phyloP scores from a whole-genome alignment of 1,140 invertebrate species.

The Tachypleus tridentatus region DNA sequence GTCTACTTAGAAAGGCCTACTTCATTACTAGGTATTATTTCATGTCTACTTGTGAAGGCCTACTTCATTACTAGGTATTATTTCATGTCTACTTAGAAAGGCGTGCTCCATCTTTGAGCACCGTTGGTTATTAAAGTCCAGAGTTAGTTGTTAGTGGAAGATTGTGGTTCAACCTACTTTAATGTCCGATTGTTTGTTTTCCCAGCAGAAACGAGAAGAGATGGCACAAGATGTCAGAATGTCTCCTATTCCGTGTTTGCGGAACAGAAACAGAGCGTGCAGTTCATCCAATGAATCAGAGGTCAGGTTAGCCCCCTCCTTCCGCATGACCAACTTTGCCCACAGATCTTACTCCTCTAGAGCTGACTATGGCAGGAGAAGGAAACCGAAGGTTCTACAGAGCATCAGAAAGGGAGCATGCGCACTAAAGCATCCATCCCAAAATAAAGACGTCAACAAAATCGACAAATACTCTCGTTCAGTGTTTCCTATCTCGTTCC shows the following conservation, averaged over 20 bases:
- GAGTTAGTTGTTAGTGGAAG: no score
- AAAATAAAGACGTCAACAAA: slow-evolving; percentile 84
- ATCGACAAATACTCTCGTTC: slow-evolving; percentile 94
- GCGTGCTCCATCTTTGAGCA: no score
- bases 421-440: slow-evolving; percentile 48
- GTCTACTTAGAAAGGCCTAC: no score
- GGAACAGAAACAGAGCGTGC: slow-evolving; percentile 43
- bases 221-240: slow-evolving; percentile 51
- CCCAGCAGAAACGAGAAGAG: no score
- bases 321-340: slow-evolving; percentile 26
- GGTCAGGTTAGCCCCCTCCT: slow-evolving; percentile 25
- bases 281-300: slow-evolving; percentile 15
- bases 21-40: no score
- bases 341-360: neutral
- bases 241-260: slow-evolving; percentile 68
- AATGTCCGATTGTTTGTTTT: no score
- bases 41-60: no score
- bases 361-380: neutral
- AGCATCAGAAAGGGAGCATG: slow-evolving; percentile 43
- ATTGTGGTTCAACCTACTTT: no score
- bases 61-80: no score
- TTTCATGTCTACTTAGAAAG: no score
- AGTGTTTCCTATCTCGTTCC: slow-evolving; percentile 85
- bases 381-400: slow-evolving; percentile 56
- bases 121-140: no score